Evolutionary conservation across 2,797 vertebrate species (phyloP), one percentile per base, ranked within the genome.

Genomic region (Chaunax sp.): DNA sequence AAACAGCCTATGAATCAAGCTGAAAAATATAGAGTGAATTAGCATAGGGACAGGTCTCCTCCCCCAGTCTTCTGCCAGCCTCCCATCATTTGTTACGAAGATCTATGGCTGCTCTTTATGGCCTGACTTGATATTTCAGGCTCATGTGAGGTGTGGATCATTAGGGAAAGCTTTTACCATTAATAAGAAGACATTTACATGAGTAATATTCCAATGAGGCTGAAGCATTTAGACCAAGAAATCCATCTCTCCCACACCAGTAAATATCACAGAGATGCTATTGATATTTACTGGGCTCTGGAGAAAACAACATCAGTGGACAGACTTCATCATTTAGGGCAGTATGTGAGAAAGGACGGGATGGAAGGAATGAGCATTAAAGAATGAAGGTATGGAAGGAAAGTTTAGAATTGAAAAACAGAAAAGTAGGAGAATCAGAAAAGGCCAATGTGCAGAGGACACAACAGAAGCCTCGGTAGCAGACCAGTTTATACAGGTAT

Each of bases 131-230:
- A 90, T 92, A 92, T 91, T 92, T 92, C 91, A 90, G 88, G 83
- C 87, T 85, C 87, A 87, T 89, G 90, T 77, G 87, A 89, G 89
- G 86, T 88, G 84, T 89, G 88, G 82, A 84, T 92, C 91, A 93
- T 93, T 92, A 93, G 88, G 80, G 80, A 90, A 88, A 90, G 89
- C 91, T 91, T 90, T 94, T 89, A 90, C 86, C 89, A 92, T 93
- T 91, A 91, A 92, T 90, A 92, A 91, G 75, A 80, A 87, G 84
- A 84, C 70, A 80, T 92, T 92, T 92, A 91, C 88, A 90, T 90
- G 89, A 92, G 76, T 90, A 92, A 91, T 90, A 88, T 62, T 89
- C 80, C 57, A 90, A 87, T 87, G 89, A 89, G 90, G 89, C 84
- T 87, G 86, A 87, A 87, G 85, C 86, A 83, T 87, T 90, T 85